phyloP scores from a whole-genome alignment of 2,888 invertebrate genomes.

The Tachina grossa region DNA sequence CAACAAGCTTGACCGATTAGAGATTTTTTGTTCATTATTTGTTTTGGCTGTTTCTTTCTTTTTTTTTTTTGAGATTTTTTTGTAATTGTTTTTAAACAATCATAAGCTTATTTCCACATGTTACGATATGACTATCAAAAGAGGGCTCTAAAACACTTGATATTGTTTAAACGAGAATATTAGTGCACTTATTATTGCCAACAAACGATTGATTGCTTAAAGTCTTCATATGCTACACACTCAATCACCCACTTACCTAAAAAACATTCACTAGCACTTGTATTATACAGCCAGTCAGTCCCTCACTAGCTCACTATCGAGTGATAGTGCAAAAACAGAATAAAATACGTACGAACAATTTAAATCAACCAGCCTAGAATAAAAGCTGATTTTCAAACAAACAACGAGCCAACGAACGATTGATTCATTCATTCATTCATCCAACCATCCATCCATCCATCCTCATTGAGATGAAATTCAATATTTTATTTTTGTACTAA shows the following conservation, averaged over 20 bases:
- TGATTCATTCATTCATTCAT: background rate
- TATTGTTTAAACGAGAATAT: conserved; percentile 58
- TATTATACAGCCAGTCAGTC: conserved; percentile 16
- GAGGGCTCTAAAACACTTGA: conserved; percentile 48
- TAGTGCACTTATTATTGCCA: conserved; percentile 63
- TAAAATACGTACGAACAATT: conserved; percentile 34
- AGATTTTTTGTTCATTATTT: conserved; percentile 1
- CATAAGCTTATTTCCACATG: conserved; percentile 46
- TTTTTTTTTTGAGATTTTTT: background rate
- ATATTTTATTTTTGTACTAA: conserved; percentile 43
- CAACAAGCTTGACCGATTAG: conserved; percentile 48
- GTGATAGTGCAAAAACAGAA: conserved; percentile 22
- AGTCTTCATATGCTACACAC: conserved; percentile 27
- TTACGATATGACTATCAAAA: conserved; percentile 32
- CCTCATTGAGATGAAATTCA: conserved; percentile 58
- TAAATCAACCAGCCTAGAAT: conserved; percentile 49
- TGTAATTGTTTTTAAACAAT: conserved; percentile 62
- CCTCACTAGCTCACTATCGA: conserved; percentile 19
- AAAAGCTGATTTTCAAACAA: conserved; percentile 40
- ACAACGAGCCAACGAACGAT: background rate
- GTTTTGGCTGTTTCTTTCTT: background rate
- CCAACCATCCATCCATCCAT: conserved; percentile 44
- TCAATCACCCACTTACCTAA: conserved; percentile 21
- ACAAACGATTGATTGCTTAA: conserved; percentile 63
- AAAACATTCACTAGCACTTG: conserved; percentile 14